These are phyloP conservation scores for Catagonus wagneri DNA, from an alignment of 2,113 vertebrate genomes.

Conservation along the genomic window DNA sequence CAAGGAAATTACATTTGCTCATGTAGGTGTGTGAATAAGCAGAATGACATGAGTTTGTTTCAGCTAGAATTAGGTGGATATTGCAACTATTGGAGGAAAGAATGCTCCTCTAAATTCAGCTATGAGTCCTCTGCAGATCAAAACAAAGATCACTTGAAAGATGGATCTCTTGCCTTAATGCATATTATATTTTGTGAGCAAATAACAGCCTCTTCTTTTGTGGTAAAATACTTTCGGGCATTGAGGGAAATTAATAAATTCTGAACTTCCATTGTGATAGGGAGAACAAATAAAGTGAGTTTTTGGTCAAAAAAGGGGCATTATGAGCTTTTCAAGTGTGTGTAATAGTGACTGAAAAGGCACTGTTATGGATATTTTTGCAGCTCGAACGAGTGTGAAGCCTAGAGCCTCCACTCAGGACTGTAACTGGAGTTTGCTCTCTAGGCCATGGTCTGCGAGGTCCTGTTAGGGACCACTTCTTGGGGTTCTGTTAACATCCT, in stretches of 20 bases:
- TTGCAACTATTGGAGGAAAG: constrained; percentile 52
- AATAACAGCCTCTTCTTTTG: not conserved
- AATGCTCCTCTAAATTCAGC: constrained; percentile 22
- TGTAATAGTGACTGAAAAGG: not conserved
- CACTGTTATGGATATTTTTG: not conserved
- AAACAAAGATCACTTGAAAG: not conserved
- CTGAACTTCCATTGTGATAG: not conserved
- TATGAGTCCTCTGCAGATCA: constrained; percentile 27
- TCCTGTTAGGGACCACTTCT: not conserved
- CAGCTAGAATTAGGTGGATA: constrained; percentile 59
- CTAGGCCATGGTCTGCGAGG: not conserved
- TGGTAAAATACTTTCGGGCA: not conserved
- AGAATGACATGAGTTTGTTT: constrained; percentile 72
- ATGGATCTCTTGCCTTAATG: constrained; percentile 24
- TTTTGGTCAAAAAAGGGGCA: not conserved
- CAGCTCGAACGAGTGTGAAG: not conserved
- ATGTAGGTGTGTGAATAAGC: constrained; percentile 72
- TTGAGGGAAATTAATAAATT: constrained; percentile 28
- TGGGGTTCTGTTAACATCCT: not conserved
- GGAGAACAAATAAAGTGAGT: not conserved
- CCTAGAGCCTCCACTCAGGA: not conserved
- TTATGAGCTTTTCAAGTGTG: not conserved
- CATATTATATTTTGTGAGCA: not conserved
- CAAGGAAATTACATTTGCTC: constrained; percentile 78
- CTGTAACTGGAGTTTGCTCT: not conserved